These are phyloP conservation scores for Eupsittula cactorum DNA, from an alignment of 2,113 vertebrate species.

Conservation along the genomic window DNA sequence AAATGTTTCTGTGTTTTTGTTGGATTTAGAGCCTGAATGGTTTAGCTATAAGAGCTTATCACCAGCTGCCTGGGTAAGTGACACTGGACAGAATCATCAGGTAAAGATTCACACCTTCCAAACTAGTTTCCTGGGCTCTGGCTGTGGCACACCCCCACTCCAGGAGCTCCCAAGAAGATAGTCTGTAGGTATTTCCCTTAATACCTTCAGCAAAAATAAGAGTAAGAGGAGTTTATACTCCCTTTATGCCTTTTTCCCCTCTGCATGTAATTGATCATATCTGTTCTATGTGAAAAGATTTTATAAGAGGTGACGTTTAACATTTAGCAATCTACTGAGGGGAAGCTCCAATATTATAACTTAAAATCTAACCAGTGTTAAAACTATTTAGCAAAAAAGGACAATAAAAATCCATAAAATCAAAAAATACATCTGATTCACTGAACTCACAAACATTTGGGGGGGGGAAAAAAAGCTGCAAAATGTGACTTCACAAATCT, in stretches of 20 bases:
- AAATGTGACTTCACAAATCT: neutral
- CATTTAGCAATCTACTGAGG: neutral
- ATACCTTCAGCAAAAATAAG: neutral
- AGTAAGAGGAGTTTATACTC: neutral
- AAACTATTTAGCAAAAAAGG: conserved; percentile 5
- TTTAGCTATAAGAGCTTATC: neutral
- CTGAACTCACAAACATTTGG: neutral
- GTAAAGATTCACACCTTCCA: neutral
- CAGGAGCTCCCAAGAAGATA: neutral
- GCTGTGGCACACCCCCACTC: fast-evolving
- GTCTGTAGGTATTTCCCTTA: neutral
- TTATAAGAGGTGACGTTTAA: neutral
- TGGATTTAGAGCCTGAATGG: neutral
- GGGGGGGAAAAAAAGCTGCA: neutral
- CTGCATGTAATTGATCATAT: neutral
- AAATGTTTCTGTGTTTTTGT: neutral
- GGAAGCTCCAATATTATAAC: neutral
- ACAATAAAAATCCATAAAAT: conserved; percentile 13
- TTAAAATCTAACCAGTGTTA: neutral
- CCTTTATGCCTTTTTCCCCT: neutral
- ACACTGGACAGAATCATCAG: fast-evolving
- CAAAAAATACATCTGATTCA: neutral
- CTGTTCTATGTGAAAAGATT: neutral
- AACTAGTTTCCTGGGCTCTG: neutral
- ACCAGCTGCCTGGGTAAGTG: neutral